A percentile compares a stretch with the other conserved stretches of the same genome.
Evolutionary conservation across 2,888 invertebrate species (phyloP).

Genomic region (Ophion obscuratus): DNA sequence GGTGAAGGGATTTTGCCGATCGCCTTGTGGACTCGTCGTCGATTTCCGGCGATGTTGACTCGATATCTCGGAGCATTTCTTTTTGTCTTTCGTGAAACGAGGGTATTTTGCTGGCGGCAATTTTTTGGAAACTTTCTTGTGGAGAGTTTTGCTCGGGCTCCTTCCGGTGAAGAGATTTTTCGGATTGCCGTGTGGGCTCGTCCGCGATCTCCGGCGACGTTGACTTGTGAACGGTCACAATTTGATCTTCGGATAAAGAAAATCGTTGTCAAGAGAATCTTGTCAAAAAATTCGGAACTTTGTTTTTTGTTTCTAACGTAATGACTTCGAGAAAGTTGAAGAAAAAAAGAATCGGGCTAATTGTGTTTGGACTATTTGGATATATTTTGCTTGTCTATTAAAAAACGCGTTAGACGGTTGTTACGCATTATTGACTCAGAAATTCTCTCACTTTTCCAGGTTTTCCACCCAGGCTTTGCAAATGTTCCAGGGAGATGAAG

Average conservation of each 20-base stretch:
- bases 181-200: conserved; percentile 6
- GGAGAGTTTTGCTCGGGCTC: not conserved
- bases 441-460: not conserved
- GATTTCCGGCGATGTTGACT: not conserved
- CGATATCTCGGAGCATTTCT: not conserved
- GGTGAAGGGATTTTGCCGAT: conserved; percentile 13
- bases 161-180: not conserved
- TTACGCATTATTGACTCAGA: no score
- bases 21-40: conserved; percentile 18
- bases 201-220: conserved; percentile 30
- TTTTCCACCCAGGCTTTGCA: no score
- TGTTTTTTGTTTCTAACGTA: no score
- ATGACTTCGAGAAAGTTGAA: no score
- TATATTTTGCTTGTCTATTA: not conserved
- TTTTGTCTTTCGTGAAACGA: not conserved
- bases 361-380: no score
- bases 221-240: not conserved
- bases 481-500: no score
- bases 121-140: not conserved
- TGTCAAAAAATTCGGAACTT: no score
- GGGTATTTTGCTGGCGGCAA: not conserved
- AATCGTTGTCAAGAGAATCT: not conserved
- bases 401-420: not conserved
- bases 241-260: conserved; percentile 24
- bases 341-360: no score